Percentiles rank a stretch among this genome's conserved stretches.
These are phyloP conservation scores for Adoxophyes honmai DNA, from an alignment of 1,140 invertebrate species.

Conservation along the genomic window DNA sequence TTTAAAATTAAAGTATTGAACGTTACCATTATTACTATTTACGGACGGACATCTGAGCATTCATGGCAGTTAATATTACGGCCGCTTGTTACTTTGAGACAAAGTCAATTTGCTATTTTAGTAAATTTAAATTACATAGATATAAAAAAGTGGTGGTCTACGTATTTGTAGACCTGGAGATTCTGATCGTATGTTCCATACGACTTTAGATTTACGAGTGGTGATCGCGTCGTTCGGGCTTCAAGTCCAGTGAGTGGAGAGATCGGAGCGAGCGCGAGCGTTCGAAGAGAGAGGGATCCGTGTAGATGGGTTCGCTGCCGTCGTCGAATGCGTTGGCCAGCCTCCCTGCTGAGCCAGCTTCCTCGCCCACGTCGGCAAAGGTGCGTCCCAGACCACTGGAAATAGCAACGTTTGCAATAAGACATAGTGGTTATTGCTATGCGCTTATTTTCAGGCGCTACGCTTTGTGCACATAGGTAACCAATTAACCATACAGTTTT, in stretches of 20 bases:
- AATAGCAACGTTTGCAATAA: conserved; percentile 11
- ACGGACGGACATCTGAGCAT: conserved; percentile 39
- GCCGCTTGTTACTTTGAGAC: conserved; percentile 17
- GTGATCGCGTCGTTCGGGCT: conserved; percentile 60
- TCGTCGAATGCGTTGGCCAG: conserved; percentile 82
- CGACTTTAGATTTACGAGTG: conserved; percentile 46
- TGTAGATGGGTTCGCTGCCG: conserved; percentile 95
- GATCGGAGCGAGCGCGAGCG: conserved; percentile 82
- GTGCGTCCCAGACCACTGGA: conserved; percentile 71
- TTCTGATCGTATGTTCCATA: no score
- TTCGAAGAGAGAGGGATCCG: conserved; percentile 93
- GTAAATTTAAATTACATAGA: neutral
- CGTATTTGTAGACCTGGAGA: no score
- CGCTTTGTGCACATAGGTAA: no score
- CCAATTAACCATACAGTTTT: no score
- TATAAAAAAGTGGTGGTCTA: no score
- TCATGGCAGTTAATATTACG: conserved; percentile 36
- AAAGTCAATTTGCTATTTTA: conserved; percentile 7
- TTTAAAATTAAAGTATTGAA: conserved; percentile 34
- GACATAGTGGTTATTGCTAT: conserved; percentile 6
- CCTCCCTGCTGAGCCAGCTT: conserved; percentile 61
- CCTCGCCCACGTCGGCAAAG: conserved; percentile 60
- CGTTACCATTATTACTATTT: conserved; percentile 28
- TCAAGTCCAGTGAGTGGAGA: conserved; percentile 66
- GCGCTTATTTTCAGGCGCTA: neutral